Evolutionary conservation across 1,140 invertebrate species (phyloP).

Genomic region (Bombus terrestris): DNA sequence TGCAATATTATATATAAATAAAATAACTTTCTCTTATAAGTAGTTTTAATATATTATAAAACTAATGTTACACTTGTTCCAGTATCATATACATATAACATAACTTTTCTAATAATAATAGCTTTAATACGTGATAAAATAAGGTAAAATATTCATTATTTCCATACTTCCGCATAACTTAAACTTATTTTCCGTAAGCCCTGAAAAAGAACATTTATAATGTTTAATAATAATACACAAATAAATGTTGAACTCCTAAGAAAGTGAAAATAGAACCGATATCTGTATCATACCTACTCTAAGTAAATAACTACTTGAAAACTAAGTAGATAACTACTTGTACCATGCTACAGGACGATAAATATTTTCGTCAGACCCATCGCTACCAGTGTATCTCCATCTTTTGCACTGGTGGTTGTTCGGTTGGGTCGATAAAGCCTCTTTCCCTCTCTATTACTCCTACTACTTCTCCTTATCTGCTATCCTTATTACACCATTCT

Average conservation of each 20-base stretch:
- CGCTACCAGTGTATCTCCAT: slow-evolving; percentile 45
- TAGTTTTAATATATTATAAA: too few relatives aligned
- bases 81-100: background rate
- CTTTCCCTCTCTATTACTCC: slow-evolving; percentile 36
- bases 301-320: background rate
- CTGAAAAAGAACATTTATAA: background rate
- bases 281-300: background rate
- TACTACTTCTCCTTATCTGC: background rate
- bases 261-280: background rate
- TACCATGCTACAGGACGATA: background rate
- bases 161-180: background rate
- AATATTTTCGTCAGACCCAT: slow-evolving; percentile 21
- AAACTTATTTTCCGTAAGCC: background rate
- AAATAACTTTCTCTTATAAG: background rate
- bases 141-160: background rate
- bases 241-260: too few relatives aligned
- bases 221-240: background rate
- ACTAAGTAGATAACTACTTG: too few relatives aligned
- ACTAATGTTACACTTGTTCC: background rate
- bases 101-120: background rate
- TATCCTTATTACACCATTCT: background rate
- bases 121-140: background rate
- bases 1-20: background rate
- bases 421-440: slow-evolving; percentile 72
- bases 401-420: slow-evolving; percentile 26